Percentiles rank a stretch among this genome's conserved stretches.
Evolutionary conservation across 2,888 invertebrate genomes (phyloP).

Genomic region (Conistra vaccinii): DNA sequence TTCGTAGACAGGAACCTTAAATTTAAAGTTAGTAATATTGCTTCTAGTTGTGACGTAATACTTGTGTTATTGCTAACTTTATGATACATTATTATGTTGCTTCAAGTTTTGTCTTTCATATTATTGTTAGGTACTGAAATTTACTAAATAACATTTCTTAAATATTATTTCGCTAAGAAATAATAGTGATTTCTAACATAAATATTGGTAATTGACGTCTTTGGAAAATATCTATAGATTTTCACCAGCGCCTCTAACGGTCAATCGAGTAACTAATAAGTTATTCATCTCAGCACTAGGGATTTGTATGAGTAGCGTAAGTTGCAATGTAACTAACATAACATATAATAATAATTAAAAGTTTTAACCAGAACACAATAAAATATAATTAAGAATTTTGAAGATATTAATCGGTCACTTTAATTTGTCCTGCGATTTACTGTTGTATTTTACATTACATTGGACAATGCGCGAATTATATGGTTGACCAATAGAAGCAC

Average conservation of each 20-base stretch:
- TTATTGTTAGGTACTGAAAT: conserved; percentile 58
- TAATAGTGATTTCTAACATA: conserved; percentile 24
- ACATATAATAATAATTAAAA: neutral
- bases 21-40: conserved; percentile 53
- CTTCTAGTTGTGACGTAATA: conserved; percentile 49
- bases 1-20: conserved; percentile 48
- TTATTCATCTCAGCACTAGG: neutral
- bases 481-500: conserved; percentile 29
- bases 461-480: neutral
- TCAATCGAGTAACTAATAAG: conserved; percentile 8
- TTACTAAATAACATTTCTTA: conserved; percentile 43
- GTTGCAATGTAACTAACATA: neutral
- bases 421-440: neutral
- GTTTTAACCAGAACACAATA: neutral
- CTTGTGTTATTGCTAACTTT: conserved; percentile 55
- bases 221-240: conserved; percentile 16
- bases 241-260: conserved; percentile 31
- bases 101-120: conserved; percentile 66
- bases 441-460: neutral
- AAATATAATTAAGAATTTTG: neutral
- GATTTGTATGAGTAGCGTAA: too few relatives aligned
- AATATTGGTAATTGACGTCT: conserved; percentile 47
- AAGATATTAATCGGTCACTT: neutral
- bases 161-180: conserved; percentile 24
- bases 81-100: conserved; percentile 45